Evolutionary conservation across 2,113 vertebrate species (phyloP), one percentile per base, ranked within the genome.

Genomic region (Dendropsophus ebraccatus): DNA sequence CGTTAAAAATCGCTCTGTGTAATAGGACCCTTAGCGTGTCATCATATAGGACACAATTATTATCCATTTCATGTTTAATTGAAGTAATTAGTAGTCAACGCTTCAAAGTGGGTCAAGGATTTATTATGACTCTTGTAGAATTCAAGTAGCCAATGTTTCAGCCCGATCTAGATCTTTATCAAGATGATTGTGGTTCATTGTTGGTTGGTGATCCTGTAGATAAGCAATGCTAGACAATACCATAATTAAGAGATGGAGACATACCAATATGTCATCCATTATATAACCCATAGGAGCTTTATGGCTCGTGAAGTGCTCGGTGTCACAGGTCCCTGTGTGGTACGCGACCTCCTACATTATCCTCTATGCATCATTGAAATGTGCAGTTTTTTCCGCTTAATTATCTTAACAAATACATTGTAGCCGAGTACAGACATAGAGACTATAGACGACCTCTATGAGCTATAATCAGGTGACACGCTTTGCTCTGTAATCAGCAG

Each of bases 401-500:
- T 83, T 83, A 83, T 52, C 65, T 45, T 74, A 37, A 47, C 77
- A 35, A 73, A 60, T 21, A 35, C 30, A n/a, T 83, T 35, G 35
- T 49, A 10, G 32, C 32, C 17, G 52, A 25, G 69, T 35, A 2
- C 56, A 41, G 82, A 72, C 30, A 50, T 47, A 13, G 70, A 83
- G 69, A 17, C 56, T 73, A 83, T 58, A 17, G 21, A 47, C 60
- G 62, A 70, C 49, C 82, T 74, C 60, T 58, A 14, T 58, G 52
- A 58, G 69, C 82, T 74, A 28, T 74, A 83, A 74, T 73, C 65
- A 83, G 69, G 69, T 83, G 23, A 37, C 60, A 74, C 45, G 14
- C 65, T 60, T 19, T 52, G n/a, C 82, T 74, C 45, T 83, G 23
- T 74, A 83, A 83, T 83, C 35, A 56, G 58, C 52, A 45, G 6